Evolutionary conservation across 2,797 vertebrate genomes (phyloP).

Genomic region (Enteromius paludinosus): DNA sequence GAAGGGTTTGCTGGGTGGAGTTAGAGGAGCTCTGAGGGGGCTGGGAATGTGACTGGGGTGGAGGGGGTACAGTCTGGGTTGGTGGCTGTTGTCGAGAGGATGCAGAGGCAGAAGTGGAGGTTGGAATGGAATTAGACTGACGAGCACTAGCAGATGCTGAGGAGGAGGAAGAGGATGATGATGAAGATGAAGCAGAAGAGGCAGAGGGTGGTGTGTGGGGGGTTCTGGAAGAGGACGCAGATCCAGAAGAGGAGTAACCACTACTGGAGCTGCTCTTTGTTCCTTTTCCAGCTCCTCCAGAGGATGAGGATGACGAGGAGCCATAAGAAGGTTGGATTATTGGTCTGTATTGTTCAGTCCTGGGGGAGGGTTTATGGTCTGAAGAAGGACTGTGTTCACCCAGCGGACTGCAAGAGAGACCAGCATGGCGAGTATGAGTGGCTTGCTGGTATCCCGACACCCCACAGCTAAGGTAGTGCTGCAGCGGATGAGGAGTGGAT

Average conservation of each 20-base stretch:
- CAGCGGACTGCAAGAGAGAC: constrained; percentile 90
- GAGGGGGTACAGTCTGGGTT: constrained; percentile 82
- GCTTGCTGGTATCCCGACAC: constrained; percentile 88
- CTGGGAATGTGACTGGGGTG: constrained; percentile 79
- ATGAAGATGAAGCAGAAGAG: constrained; percentile 83
- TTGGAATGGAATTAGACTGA: constrained; percentile 65
- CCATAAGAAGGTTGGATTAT: constrained; percentile 89
- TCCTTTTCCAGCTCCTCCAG: constrained; percentile 78
- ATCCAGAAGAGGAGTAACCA: constrained; percentile 87
- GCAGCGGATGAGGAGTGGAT: constrained; percentile 88
- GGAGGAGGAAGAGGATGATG: constrained; percentile 84
- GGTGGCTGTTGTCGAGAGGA: constrained; percentile 83
- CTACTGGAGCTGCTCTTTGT: constrained; percentile 83
- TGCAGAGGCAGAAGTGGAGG: constrained; percentile 79
- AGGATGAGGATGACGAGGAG: constrained; percentile 77
- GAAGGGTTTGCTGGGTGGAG: constrained; percentile 75
- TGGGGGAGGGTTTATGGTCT: constrained; percentile 74
- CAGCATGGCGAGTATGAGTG: constrained; percentile 82
- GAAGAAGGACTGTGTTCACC: constrained; percentile 89
- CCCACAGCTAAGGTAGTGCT: constrained; percentile 94
- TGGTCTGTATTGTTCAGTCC: constrained; percentile 86
- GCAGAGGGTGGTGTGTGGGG: constrained; percentile 84
- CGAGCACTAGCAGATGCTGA: constrained; percentile 82
- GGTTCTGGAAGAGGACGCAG: constrained; percentile 81
- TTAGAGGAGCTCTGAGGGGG: constrained; percentile 75